Evolutionary conservation across 2,797 vertebrate genomes (phyloP).

Genomic region (Carcharodon carcharias): DNA sequence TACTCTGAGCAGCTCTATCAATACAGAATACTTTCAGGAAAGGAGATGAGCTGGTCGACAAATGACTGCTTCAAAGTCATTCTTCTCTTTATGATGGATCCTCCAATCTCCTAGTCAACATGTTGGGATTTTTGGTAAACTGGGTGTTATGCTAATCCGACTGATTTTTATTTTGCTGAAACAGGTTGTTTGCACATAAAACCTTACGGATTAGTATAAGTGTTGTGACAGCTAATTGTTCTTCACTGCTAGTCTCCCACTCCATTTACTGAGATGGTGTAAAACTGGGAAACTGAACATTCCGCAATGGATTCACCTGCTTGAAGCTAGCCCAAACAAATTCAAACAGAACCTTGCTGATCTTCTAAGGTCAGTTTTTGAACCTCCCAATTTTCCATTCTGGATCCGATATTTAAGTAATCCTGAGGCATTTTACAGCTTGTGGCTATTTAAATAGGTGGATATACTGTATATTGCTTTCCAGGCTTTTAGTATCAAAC

Average conservation of each 20-base stretch:
- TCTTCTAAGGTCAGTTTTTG: neutral
- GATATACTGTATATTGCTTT: neutral
- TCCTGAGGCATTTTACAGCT: neutral
- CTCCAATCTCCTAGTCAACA: neutral
- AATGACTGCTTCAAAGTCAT: neutral
- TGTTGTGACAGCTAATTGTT: neutral
- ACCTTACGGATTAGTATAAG: neutral
- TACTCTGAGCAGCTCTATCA: neutral
- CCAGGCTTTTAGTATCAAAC: neutral
- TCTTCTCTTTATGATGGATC: neutral
- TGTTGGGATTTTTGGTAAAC: neutral
- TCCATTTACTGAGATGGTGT: neutral
- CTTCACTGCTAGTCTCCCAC: neutral
- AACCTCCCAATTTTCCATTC: neutral
- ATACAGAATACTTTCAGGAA: neutral
- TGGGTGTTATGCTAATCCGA: neutral
- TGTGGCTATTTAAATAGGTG: neutral
- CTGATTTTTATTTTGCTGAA: neutral
- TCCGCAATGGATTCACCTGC: neutral
- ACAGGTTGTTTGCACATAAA: neutral
- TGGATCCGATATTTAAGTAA: neutral
- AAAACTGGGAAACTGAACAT: neutral
- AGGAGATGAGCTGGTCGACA: no score
- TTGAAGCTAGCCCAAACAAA: neutral
- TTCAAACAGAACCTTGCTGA: neutral